Base-by-base conservation (phyloP, 1,140 invertebrate genomes). In the Lasaia peninsularis region DNA sequence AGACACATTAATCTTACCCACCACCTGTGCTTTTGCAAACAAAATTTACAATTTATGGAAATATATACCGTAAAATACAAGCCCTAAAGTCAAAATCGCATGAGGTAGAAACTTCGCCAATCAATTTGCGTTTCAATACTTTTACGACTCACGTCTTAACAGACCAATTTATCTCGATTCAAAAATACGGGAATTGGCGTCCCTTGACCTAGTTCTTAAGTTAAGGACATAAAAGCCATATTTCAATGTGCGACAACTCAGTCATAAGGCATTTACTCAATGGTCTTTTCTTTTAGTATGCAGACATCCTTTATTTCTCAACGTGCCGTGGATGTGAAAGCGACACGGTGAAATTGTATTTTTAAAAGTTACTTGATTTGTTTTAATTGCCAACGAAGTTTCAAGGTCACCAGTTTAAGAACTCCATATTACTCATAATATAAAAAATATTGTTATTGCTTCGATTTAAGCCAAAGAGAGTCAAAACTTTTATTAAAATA, bases 151-250 rank as follows among this genome's bases (percentile, higher is more conserved):
- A 48, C 44, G 7, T 65, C 58, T 69, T 66, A 61, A 63, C 60
- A 62, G 58, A 66, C 58, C 60, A 61, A 63, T 69, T 69, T 63
- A 66, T 61, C 60, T 69, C 56, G 31, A 48, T 20, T 48, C 44
- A 21, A 48, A 48, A 48, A 48, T 48, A 48, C 20, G 44, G 44
- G 18, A 48, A 48, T 20, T 48, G 10, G 18, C 21, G 20, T 48
- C 20, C 44, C 40, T 56, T 56, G 40, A 50, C 44, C 55, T 56
- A 49, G 55, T 34, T 44, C 44, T 56, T 32, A 33, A 34, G 16
- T 18, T 2, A 48, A 48, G 20, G 40, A 48, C 40, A 48, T 48
- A 48, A 18, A 48, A 16, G 40, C 16, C 3, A 48, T 48, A 21
- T 20, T 48, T 21, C 40, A 48, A 48, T 18, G 20, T 11, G 18